Percentiles rank a stretch among this genome's conserved stretches.
Evolutionary conservation across 2,888 invertebrate genomes (phyloP).

Genomic region (Aleiodes leptofemur): DNA sequence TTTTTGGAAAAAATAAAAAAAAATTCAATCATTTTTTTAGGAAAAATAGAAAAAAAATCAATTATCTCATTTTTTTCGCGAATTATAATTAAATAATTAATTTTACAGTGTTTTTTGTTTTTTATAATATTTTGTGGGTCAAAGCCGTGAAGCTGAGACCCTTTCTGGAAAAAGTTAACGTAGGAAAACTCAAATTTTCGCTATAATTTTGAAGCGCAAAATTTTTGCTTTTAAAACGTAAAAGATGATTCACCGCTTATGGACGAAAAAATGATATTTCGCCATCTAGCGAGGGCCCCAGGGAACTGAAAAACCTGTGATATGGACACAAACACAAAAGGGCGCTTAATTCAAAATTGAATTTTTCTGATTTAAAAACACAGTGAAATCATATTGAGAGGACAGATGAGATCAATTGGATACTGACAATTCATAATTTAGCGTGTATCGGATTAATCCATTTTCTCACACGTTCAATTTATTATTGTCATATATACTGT

Average conservation of each 20-base stretch:
- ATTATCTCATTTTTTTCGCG: too few relatives aligned
- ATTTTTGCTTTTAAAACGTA: background rate
- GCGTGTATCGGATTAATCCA: conserved; percentile 6
- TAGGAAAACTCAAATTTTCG: conserved; percentile 44
- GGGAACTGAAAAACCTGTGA: background rate
- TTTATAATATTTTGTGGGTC: conserved; percentile 57
- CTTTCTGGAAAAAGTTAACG: conserved; percentile 71
- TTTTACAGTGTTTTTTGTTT: conserved; percentile 34
- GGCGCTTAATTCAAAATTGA: conserved; percentile 1
- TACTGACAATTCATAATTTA: conserved; percentile 35
- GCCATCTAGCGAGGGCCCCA: conserved; percentile 33
- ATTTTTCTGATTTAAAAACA: conserved; percentile 23
- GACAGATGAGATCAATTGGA: conserved; percentile 30
- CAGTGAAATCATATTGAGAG: too few relatives aligned
- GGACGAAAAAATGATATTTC: conserved; percentile 1
- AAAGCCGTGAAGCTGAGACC: conserved; percentile 64
- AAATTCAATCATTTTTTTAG: background rate
- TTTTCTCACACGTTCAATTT: conserved; percentile 22
- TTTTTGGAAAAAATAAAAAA: background rate
- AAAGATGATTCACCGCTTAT: background rate
- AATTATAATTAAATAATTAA: background rate
- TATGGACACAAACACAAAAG: background rate
- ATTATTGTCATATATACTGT: background rate
- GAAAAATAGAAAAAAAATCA: background rate
- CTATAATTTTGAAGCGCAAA: background rate